These are phyloP conservation scores for Tenodera sinensis DNA, from an alignment of 2,888 invertebrate species.

Conservation along the genomic window DNA sequence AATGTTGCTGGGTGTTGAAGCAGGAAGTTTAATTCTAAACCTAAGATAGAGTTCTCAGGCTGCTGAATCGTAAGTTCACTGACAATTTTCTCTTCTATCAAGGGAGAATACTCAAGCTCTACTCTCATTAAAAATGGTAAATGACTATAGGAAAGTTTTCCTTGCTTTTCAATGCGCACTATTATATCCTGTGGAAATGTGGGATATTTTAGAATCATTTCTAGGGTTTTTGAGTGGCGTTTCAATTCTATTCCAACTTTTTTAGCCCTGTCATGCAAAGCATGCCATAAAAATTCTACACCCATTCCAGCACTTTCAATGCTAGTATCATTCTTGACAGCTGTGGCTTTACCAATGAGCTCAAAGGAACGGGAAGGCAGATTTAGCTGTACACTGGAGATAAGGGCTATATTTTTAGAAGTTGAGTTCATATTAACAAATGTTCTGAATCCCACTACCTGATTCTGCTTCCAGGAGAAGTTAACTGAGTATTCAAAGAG, in stretches of 20 bases:
- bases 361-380: constrained; percentile 37
- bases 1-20: neutral
- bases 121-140: constrained; percentile 26
- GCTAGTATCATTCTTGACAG: neutral
- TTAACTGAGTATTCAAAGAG: constrained; percentile 32
- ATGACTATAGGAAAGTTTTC: constrained; percentile 19
- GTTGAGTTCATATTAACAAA: constrained; percentile 15
- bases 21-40: neutral
- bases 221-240: constrained; percentile 30
- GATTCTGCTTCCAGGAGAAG: constrained; percentile 35
- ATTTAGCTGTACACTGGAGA: constrained; percentile 31
- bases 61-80: constrained; percentile 2
- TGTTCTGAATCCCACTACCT: constrained; percentile 35
- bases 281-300: constrained; percentile 38
- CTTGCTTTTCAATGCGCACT: constrained; percentile 31
- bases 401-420: neutral
- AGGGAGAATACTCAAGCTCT: constrained; percentile 32
- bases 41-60: neutral
- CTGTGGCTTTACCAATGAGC: neutral
- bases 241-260: constrained; percentile 33
- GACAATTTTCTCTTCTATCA: constrained; percentile 30
- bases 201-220: constrained; percentile 33
- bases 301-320: constrained; percentile 18
- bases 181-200: constrained; percentile 33
- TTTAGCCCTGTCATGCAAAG: constrained; percentile 34